A percentile compares a stretch with the other conserved stretches of the same genome.
Conservation (phyloP, 2,888 invertebrate species). For the Polyommatus iphigenia region DNA sequence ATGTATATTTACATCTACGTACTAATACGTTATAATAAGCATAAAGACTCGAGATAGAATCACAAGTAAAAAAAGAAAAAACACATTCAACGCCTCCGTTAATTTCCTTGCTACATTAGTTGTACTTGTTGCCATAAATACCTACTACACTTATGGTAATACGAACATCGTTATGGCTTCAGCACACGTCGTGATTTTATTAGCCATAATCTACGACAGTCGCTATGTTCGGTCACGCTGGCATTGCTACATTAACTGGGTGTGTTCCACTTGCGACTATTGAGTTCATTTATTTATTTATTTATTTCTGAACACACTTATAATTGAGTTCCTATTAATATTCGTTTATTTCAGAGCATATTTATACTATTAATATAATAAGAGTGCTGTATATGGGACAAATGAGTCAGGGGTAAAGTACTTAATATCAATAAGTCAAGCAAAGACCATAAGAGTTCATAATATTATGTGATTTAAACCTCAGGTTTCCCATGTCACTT, state of each 20-base stretch:
- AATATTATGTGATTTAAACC: not conserved
- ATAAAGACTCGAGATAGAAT: no score
- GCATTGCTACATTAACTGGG: constrained; percentile 1
- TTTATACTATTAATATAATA: not conserved
- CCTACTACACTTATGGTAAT: not conserved
- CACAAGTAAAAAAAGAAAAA: not conserved
- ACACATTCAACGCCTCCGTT: not conserved
- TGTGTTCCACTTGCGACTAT: constrained; percentile 13
- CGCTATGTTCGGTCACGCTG: constrained; percentile 27
- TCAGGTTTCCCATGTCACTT: not conserved
- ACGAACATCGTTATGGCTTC: constrained; percentile 10
- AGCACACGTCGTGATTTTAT: constrained; percentile 30
- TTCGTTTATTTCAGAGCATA: not conserved
- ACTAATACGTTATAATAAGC: no score
- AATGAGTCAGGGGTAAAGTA: not conserved
- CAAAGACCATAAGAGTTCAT: no score
- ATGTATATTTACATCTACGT: no score
- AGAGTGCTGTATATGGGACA: no score
- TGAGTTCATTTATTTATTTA: not conserved
- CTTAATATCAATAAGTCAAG: no score
- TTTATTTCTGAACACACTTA: not conserved
- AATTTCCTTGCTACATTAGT: not conserved
- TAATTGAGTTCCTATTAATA: not conserved
- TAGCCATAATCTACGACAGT: constrained; percentile 22
- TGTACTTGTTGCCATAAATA: not conserved